These are phyloP conservation scores for Anas capensis DNA, from an alignment of 2,797 vertebrate species.

Conservation along the genomic window DNA sequence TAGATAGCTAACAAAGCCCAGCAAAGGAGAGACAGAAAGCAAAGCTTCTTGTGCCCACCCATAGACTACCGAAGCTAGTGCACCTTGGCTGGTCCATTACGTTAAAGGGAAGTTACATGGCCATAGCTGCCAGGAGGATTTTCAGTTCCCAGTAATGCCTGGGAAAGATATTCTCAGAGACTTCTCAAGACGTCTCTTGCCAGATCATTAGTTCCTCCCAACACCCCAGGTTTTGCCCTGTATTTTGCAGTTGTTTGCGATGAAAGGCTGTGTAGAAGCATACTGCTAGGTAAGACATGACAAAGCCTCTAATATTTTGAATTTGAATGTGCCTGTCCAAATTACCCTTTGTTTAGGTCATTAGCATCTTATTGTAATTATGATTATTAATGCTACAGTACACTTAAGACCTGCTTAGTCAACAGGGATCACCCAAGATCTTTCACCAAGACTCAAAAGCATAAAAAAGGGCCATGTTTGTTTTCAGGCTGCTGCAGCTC, in stretches of 20 bases:
- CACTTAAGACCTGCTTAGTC: not conserved
- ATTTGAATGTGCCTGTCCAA: not conserved
- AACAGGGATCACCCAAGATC: not conserved
- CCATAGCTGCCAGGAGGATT: not conserved
- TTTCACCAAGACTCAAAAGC: not conserved
- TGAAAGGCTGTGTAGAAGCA: not conserved
- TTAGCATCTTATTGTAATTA: not conserved
- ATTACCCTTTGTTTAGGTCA: not conserved
- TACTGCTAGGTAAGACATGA: not conserved
- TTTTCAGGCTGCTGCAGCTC: not conserved
- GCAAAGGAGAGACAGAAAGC: not conserved
- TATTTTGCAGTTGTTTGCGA: not conserved
- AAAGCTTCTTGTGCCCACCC: not conserved
- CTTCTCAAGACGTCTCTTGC: not conserved
- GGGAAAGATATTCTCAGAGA: not conserved
- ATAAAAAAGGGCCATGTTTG: not conserved
- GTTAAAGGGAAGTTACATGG: not conserved
- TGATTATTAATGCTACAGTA: not conserved
- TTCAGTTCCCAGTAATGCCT: not conserved
- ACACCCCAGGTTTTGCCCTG: not conserved
- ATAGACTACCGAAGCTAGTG: not conserved
- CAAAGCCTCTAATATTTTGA: not conserved
- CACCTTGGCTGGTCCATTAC: not conserved
- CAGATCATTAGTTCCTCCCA: not conserved
- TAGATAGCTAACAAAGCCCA: not conserved